Evolutionary conservation across 2,113 vertebrate species (phyloP).

Genomic region (Apaloderma vittatum): DNA sequence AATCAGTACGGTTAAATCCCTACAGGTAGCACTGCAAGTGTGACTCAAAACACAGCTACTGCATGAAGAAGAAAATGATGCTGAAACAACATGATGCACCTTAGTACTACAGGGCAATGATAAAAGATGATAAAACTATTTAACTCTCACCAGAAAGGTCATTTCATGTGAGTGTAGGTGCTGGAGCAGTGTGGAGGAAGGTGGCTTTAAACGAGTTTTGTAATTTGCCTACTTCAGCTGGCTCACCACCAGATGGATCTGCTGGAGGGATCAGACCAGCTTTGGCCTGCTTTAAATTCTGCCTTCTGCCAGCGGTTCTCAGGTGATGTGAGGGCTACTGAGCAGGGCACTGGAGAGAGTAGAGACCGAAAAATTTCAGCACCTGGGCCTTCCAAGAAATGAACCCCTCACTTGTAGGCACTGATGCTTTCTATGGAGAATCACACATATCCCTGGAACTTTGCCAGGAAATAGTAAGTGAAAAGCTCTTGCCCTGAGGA

Average conservation of each 20-base stretch:
- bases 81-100: not conserved
- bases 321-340: not conserved
- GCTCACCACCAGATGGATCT: not conserved
- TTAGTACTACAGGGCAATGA: not conserved
- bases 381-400: not conserved
- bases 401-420: not conserved
- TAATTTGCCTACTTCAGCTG: not conserved
- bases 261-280: constrained; percentile 11
- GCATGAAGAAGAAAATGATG: not conserved
- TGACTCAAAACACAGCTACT: not conserved
- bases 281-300: not conserved
- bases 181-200: not conserved
- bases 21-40: not conserved
- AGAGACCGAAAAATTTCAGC: not conserved
- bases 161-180: not conserved
- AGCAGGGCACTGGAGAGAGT: not conserved
- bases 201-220: constrained; percentile 11
- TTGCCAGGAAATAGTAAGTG: not conserved
- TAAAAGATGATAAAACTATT: not conserved
- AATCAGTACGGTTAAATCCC: not conserved
- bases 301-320: not conserved
- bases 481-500: not conserved
- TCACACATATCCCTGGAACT: not conserved
- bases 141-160: not conserved
- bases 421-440: not conserved